These are phyloP conservation scores for Decapterus maruadsi DNA, from an alignment of 2,797 vertebrate genomes.

Conservation along the genomic window DNA sequence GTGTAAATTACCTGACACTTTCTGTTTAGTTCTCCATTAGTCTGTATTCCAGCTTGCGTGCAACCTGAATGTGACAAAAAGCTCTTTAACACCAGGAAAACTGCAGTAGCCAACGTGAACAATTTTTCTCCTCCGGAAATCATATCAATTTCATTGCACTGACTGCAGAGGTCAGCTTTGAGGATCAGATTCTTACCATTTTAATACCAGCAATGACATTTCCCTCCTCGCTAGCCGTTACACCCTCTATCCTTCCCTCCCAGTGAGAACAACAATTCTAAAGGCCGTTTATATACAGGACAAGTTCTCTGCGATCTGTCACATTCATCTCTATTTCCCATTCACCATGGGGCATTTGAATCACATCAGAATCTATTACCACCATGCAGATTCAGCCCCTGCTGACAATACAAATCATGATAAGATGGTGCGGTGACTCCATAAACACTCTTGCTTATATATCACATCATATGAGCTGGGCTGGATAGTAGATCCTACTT, in stretches of 20 bases:
- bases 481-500: conserved; percentile 69
- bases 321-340: conserved; percentile 84
- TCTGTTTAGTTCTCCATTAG: conserved; percentile 55
- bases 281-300: conserved; percentile 72
- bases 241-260: conserved; percentile 36
- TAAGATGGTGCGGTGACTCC: conserved; percentile 82
- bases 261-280: conserved; percentile 63
- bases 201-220: conserved; percentile 53
- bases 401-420: conserved; percentile 84
- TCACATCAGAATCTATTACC: conserved; percentile 83
- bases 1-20: conserved; percentile 66
- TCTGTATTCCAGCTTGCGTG: conserved; percentile 39
- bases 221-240: conserved; percentile 25
- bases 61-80: conserved; percentile 52
- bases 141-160: conserved; percentile 41
- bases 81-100: conserved; percentile 47
- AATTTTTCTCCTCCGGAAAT: conserved; percentile 49
- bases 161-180: conserved; percentile 58
- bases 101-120: conserved; percentile 13
- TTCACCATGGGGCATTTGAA: conserved; percentile 83
- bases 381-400: conserved; percentile 80
- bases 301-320: conserved; percentile 70
- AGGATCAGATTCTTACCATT: conserved; percentile 47
- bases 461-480: conserved; percentile 72
- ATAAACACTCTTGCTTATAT: conserved; percentile 81